Percentiles rank a stretch among this genome's conserved stretches.
These are phyloP conservation scores for Melanostoma mellinum DNA, from an alignment of 2,888 invertebrate genomes.

Conservation along the genomic window DNA sequence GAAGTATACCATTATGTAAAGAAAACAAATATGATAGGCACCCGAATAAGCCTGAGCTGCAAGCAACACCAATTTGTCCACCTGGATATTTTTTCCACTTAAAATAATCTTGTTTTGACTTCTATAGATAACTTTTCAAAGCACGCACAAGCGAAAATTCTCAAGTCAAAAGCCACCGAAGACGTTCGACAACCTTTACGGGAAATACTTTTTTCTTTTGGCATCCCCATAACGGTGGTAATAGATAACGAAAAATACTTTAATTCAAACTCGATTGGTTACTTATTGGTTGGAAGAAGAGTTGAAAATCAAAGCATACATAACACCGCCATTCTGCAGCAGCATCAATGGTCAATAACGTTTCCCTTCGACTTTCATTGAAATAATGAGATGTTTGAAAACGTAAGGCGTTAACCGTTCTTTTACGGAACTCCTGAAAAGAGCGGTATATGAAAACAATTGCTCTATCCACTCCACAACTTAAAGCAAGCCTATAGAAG, in stretches of 20 bases:
- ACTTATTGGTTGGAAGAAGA: too few relatives aligned
- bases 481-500: conserved; percentile 54
- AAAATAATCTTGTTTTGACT: conserved; percentile 41
- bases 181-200: conserved; percentile 22
- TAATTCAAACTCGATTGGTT: conserved; percentile 37
- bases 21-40: conserved; percentile 50
- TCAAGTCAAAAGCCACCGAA: conserved; percentile 28
- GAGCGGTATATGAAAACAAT: conserved; percentile 58
- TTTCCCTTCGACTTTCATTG: too few relatives aligned
- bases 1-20: too few relatives aligned
- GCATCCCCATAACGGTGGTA: conserved; percentile 22
- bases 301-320: conserved; percentile 33
- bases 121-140: conserved; percentile 57
- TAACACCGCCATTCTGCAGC: conserved; percentile 32
- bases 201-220: conserved; percentile 34
- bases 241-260: conserved; percentile 49
- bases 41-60: conserved; percentile 41
- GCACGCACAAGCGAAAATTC: conserved; percentile 11
- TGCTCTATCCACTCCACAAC: conserved; percentile 46
- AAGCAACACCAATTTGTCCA: conserved; percentile 53
- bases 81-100: conserved; percentile 49
- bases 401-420: too few relatives aligned
- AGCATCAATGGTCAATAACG: conserved; percentile 61
- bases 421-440: conserved; percentile 61
- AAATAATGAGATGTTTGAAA: conserved; percentile 69